Base-by-base conservation (phyloP, 2,113 vertebrate species). In the Oceanodroma tethys region DNA sequence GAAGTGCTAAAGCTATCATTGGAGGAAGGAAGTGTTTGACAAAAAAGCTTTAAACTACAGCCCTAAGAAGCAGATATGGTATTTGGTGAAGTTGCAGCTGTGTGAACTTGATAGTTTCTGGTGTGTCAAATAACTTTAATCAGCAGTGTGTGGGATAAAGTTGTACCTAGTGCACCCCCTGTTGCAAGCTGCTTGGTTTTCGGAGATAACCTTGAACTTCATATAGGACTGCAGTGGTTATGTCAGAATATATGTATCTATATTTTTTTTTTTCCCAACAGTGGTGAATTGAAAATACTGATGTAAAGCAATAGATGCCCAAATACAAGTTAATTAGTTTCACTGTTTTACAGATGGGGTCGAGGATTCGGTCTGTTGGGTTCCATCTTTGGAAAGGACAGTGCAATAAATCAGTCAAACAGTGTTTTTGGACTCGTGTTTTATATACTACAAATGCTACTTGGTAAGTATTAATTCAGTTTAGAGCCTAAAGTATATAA, bases 341-440 rank as follows among this genome's bases (percentile, higher is more conserved):
- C 96, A 67, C 97, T 98, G 81, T 96, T 98, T 97, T 99, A 84
- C 98, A 99, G 99, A 98, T 99, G 99, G 99, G 99, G 99, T 98
- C 98, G 98, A 98, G 99, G 99, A 98, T 99, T 99, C 90, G 99
- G 99, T 97, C 98, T 99, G 93, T 97, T 99, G 98, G 99, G 99
- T 95, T 99, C 99, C 97, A 99, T 99, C 98, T 99, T 99, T 98
- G 99, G 99, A 96, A 99, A 99, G 85, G 98, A 99, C 98, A 99
- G 99, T 98, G 98, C 98, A 98, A 98, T 99, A 99, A 99, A 99
- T 98, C 99, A 99, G 98, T 99, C 99, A 98, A 99, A 99, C 99
- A 99, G 99, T 99, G 98, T 99, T 98, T 99, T 99, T 95, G 99
- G 99, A 98, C 98, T 99, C 78, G 98, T 98, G 97, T 99, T 99